phyloP scores from a whole-genome alignment of 2,797 vertebrate genomes.

The Arctocebus calabarensis region DNA sequence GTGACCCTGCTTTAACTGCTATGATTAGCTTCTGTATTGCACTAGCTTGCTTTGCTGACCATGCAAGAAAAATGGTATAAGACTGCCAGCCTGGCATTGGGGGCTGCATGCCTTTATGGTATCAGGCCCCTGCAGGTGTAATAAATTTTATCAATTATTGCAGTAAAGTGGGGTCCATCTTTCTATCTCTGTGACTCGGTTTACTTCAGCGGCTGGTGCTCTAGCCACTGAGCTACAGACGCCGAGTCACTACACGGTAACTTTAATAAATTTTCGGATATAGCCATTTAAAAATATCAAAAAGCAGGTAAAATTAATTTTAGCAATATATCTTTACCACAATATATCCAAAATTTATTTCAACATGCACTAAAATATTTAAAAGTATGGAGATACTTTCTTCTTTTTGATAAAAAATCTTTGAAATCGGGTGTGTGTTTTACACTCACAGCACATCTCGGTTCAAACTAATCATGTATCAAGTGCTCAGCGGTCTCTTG shows the following conservation, averaged over 20 bases:
- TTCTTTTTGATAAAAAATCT: background rate
- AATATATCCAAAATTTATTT: background rate
- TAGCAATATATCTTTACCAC: background rate
- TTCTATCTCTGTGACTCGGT: no score
- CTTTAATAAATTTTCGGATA: background rate
- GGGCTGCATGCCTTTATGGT: no score
- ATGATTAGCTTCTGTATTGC: no score
- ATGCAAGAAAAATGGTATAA: no score
- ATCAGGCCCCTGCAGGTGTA: no score
- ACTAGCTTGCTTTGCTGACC: no score
- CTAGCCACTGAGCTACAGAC: no score
- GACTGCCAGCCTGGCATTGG: no score
- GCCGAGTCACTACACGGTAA: background rate
- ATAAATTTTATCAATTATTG: no score
- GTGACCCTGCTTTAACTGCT: no score
- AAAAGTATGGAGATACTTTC: background rate
- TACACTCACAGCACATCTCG: background rate
- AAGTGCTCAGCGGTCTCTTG: background rate
- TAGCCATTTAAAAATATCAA: background rate
- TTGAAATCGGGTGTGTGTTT: background rate
- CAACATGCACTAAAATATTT: background rate
- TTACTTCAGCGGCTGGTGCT: no score
- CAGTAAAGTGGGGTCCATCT: no score
- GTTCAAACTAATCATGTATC: background rate
- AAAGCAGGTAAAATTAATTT: background rate